These are phyloP conservation scores for Habroteleia sp. DNA, from an alignment of 2,888 invertebrate species.

Conservation along the genomic window DNA sequence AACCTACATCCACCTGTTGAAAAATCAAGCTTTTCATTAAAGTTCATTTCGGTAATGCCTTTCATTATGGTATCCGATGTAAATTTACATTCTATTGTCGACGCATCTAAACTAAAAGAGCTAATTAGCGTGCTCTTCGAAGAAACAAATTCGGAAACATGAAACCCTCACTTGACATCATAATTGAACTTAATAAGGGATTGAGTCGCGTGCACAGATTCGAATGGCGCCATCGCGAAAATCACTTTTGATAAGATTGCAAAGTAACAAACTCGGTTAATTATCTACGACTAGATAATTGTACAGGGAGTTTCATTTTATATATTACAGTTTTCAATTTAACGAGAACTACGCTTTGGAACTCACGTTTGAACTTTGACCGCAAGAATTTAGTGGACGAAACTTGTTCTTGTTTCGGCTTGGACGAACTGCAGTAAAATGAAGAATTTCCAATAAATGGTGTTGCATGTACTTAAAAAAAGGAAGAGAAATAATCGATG, in stretches of 20 bases:
- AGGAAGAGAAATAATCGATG: too few species aligned
- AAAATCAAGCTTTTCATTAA: slow-evolving; percentile 52
- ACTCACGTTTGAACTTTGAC: slow-evolving; percentile 14
- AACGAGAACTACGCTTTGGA: neutral
- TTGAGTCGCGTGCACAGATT: slow-evolving; percentile 12
- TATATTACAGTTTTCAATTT: neutral
- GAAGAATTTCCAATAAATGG: slow-evolving; percentile 10
- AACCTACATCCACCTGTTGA: slow-evolving; percentile 47
- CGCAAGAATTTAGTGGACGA: slow-evolving; percentile 7
- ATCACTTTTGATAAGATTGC: slow-evolving; percentile 5
- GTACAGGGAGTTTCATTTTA: neutral
- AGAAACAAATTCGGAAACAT: slow-evolving; percentile 15
- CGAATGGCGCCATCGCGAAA: neutral
- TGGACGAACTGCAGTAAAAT: neutral
- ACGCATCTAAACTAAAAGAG: slow-evolving; percentile 10
- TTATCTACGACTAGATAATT: slow-evolving; percentile 10
- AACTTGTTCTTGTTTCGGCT: slow-evolving; percentile 4
- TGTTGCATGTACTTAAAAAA: neutral
- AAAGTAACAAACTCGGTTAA: slow-evolving; percentile 13
- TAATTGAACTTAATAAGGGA: slow-evolving; percentile 9
- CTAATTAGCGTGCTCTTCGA: slow-evolving; percentile 24
- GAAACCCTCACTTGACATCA: slow-evolving; percentile 4
- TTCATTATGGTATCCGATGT: slow-evolving; percentile 22
- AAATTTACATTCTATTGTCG: slow-evolving; percentile 27
- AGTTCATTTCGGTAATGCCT: slow-evolving; percentile 38